Evolutionary conservation across 2,113 vertebrate species (phyloP).

Genomic region (Cricetomys ansorgei): DNA sequence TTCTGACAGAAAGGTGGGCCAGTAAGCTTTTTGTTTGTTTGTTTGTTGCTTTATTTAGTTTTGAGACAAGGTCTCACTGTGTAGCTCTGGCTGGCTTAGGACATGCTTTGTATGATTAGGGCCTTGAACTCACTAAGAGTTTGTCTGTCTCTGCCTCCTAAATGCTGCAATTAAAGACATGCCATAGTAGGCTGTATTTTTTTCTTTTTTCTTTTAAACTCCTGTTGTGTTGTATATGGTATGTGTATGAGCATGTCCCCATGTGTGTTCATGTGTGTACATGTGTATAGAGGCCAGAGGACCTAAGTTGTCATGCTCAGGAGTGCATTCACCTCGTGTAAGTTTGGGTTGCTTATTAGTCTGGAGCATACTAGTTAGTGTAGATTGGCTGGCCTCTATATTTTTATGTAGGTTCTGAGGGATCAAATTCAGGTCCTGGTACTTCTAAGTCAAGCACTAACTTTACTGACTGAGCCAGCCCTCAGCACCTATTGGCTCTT

Average conservation of each 20-base stretch:
- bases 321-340: background rate
- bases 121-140: background rate
- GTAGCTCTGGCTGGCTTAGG: background rate
- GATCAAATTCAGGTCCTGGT: background rate
- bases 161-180: background rate
- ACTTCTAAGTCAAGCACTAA: background rate
- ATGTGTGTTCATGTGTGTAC: background rate
- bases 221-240: background rate
- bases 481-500: background rate
- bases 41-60: background rate
- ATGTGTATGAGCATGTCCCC: background rate
- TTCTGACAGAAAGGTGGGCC: conserved; percentile 29
- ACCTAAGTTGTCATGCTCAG: background rate
- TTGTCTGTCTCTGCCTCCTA: background rate
- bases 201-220: background rate
- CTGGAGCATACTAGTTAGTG: background rate
- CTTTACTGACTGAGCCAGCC: background rate
- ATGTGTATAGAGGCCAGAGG: background rate
- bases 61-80: background rate
- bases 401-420: background rate
- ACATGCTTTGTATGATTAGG: background rate
- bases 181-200: background rate
- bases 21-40: background rate
- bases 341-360: background rate
- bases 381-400: background rate